Base-by-base conservation (phyloP, 35 echinoderm and acorn worm genomes). In the Eucidaris tribuloides region DNA sequence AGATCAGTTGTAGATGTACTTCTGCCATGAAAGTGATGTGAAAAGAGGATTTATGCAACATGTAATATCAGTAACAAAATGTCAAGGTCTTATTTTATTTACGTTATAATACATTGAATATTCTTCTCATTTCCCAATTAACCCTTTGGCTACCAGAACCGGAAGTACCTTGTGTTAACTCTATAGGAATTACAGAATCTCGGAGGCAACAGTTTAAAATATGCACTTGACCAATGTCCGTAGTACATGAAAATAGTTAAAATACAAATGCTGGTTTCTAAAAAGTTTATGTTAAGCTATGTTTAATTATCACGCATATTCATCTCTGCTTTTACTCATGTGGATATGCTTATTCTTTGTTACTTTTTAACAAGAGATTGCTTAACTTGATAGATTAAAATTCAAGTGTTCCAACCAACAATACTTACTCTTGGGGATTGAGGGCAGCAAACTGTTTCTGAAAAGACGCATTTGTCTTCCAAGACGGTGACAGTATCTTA, bases 401-500 rank as follows among this genome's bases (percentile, higher is more conserved):
- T n/a, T n/a, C n/a, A n/a, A n/a, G n/a, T n/a, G n/a, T n/a, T n/a
- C n/a, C n/a, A n/a, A n/a, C n/a, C n/a, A n/a, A n/a, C n/a, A n/a
- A n/a, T n/a, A 74, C 68, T 74, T 74, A 74, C 68, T 74, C 68
- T 44, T 40, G 35, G 3, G 17, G 34, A 25, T 74, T 74, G 68
- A 62, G 38, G 1, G 19, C 20, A 74, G 28, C 30, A 42, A 74
- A 42, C 25, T 13, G 38, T 42, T 88, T 80, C 42, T 90, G 82
- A 46, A 94, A 94, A 20, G 82, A 28, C 7, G 81, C 66, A 50
- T 94, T 85, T 59, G 88, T 44, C 65, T 94, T 94, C 92, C 92
- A 94, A 17, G 86, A 68, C 25, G 92, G 92, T 59, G 87, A 60
- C 14, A 85, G 22, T 34, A 72, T 59, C 30, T 1, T 18, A 46